phyloP scores from a whole-genome alignment of 2,797 vertebrate species.

The Lerista edwardsae region DNA sequence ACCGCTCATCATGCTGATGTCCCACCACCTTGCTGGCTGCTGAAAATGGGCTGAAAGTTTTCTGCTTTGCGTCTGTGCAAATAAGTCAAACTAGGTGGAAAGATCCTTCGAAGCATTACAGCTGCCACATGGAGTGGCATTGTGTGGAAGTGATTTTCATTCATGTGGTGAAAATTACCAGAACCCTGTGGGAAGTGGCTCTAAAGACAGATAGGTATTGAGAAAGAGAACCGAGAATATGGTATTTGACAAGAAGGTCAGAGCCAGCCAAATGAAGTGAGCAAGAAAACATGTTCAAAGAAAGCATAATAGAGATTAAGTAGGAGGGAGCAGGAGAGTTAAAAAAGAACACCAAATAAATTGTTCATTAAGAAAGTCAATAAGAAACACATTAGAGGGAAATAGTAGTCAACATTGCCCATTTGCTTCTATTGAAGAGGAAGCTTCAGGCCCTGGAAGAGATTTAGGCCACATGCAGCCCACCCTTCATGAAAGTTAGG shows the following conservation, averaged over 20 bases:
- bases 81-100: not conserved
- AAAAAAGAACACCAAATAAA: not conserved
- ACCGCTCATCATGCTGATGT: too few species aligned
- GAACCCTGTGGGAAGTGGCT: not conserved
- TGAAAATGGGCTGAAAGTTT: not conserved
- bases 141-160: not conserved
- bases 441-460: too few species aligned
- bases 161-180: conserved; percentile 8
- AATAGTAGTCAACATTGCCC: not conserved
- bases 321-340: not conserved
- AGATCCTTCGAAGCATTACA: not conserved
- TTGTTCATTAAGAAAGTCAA: not conserved
- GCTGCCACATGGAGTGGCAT: not conserved
- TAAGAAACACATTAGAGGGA: not conserved
- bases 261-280: not conserved
- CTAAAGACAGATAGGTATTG: conserved; percentile 15
- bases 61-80: not conserved
- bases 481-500: too few species aligned
- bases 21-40: not conserved
- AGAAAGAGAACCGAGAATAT: not conserved
- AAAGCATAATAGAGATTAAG: not conserved
- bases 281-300: not conserved
- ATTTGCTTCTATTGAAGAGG: not conserved
- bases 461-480: not conserved
- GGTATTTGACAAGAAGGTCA: conserved; percentile 1